A percentile compares a stretch with the other conserved stretches of the same genome.
These are phyloP conservation scores for Arremon brunneinucha DNA, from an alignment of 2,797 vertebrate species.

Conservation along the genomic window DNA sequence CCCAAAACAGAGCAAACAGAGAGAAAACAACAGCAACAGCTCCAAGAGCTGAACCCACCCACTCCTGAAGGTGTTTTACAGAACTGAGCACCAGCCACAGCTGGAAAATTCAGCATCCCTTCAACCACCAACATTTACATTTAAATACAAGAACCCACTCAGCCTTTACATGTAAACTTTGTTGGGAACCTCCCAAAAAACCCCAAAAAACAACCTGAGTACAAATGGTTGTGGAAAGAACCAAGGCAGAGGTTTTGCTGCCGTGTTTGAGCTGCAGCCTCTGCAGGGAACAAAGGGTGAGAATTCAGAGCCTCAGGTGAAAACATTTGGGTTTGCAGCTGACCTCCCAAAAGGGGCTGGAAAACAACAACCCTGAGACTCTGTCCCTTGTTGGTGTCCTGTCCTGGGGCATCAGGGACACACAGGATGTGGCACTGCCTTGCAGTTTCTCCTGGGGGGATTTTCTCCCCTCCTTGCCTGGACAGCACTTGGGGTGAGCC, in stretches of 20 bases:
- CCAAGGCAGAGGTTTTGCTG: background rate
- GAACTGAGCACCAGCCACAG: background rate
- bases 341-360: background rate
- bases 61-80: background rate
- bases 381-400: background rate
- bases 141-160: constrained; percentile 42
- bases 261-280: background rate
- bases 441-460: fast-evolving
- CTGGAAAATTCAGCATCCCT: constrained; percentile 36
- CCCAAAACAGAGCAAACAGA: background rate
- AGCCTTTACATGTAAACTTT: constrained; percentile 55
- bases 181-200: background rate
- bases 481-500: background rate
- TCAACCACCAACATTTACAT: background rate
- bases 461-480: background rate
- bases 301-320: background rate
- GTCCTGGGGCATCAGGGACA: background rate
- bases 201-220: background rate
- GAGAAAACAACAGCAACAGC: background rate
- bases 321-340: background rate
- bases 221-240: background rate
- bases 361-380: background rate
- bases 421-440: background rate
- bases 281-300: constrained; percentile 2
- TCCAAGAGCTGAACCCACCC: background rate